phyloP scores from a whole-genome alignment of 2,797 vertebrate genomes.

The Balearica regulorum region DNA sequence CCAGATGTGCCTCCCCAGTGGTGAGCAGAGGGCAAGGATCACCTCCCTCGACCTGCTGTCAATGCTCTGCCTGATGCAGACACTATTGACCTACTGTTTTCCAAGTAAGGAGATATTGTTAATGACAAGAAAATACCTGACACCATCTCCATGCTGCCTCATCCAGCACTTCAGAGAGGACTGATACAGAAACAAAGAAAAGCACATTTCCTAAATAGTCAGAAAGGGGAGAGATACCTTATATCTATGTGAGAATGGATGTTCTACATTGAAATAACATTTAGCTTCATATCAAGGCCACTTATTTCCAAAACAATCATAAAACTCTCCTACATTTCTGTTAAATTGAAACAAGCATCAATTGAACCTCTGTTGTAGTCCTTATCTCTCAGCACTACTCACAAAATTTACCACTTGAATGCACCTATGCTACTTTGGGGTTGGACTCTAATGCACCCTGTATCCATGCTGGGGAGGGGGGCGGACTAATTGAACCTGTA shows the following conservation, averaged over 20 bases:
- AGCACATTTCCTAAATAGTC: not conserved
- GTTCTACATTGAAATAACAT: not conserved
- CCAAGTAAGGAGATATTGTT: not conserved
- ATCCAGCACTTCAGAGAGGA: not conserved
- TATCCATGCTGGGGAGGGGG: not conserved
- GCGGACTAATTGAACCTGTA: not conserved
- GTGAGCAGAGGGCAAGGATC: not conserved
- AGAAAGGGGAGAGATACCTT: not conserved
- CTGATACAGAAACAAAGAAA: not conserved
- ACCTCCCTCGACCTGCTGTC: accelerated
- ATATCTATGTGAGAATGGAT: not conserved
- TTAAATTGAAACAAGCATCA: not conserved
- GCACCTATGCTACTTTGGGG: not conserved
- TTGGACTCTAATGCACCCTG: not conserved
- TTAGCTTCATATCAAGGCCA: not conserved
- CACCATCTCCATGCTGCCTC: not conserved
- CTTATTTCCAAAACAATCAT: not conserved
- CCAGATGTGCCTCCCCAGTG: not conserved
- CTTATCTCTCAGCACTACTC: not conserved
- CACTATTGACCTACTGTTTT: not conserved
- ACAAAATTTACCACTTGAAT: not conserved
- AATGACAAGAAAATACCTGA: not conserved
- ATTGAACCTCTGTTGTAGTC: not conserved
- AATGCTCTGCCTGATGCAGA: not conserved
- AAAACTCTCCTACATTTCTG: not conserved